Conservation (phyloP, 2,113 vertebrate genomes). For the Gila orcuttii region DNA sequence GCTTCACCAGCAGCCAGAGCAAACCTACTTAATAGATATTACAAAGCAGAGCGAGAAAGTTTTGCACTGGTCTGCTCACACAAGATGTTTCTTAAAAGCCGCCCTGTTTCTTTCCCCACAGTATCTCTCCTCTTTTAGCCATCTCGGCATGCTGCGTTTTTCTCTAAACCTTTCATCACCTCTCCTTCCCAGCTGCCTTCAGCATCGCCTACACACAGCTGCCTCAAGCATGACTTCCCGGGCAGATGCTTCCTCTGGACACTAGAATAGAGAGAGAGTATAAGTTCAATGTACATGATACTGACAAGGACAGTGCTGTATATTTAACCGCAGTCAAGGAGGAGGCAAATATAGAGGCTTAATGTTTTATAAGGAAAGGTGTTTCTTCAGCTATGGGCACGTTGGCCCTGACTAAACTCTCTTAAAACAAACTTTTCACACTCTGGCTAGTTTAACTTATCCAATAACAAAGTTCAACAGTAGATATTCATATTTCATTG, state of each 20-base stretch:
- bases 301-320: constrained; percentile 17
- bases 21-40: constrained; percentile 60
- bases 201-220: constrained; percentile 37
- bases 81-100: constrained; percentile 38
- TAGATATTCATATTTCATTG: background rate
- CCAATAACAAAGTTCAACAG: background rate
- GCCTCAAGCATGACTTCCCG: constrained; percentile 18
- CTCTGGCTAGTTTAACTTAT: background rate
- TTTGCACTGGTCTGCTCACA: constrained; percentile 52
- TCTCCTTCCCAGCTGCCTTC: constrained; percentile 25
- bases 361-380: constrained; percentile 47
- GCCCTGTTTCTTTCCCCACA: constrained; percentile 35
- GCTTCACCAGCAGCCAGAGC: constrained; percentile 59
- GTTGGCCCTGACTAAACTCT: background rate
- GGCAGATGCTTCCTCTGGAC: constrained; percentile 21
- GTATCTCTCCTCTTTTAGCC: constrained; percentile 38
- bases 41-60: constrained; percentile 41
- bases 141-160: constrained; percentile 15
- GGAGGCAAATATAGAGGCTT: constrained; percentile 32
- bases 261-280: background rate
- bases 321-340: constrained; percentile 19
- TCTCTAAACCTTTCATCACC: constrained; percentile 40
- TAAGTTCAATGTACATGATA: constrained; percentile 21
- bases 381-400: background rate
- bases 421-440: constrained; percentile 11